Evolutionary conservation across 2,888 invertebrate species (phyloP).

Genomic region (Chorisops tibialis): DNA sequence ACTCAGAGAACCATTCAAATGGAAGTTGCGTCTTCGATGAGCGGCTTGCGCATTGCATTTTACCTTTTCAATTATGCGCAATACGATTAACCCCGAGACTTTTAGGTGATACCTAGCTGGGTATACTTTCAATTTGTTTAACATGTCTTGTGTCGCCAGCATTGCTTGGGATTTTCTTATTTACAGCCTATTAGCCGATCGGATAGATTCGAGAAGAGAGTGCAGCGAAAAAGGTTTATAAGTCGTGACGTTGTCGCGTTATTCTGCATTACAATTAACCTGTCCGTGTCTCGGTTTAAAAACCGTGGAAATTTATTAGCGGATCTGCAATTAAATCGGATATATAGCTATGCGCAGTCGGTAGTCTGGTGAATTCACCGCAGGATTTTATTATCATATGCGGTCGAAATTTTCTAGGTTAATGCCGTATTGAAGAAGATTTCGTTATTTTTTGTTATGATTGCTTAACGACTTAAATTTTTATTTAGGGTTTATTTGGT

Average conservation of each 20-base stretch:
- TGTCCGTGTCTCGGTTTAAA: not conserved
- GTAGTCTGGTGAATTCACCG: no score
- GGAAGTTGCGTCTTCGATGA: not conserved
- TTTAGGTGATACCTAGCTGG: not conserved
- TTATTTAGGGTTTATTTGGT: no score
- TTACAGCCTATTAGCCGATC: not conserved
- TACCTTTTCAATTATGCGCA: not conserved
- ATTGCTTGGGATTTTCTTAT: no score
- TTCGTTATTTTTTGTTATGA: no score
- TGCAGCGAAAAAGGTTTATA: not conserved
- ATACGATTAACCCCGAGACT: not conserved
- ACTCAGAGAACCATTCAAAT: conserved; percentile 6
- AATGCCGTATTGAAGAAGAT: no score
- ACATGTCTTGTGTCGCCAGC: not conserved
- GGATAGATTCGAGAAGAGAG: not conserved
- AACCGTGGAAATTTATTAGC: not conserved
- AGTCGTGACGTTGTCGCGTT: not conserved
- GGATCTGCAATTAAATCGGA: not conserved
- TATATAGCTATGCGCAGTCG: no score
- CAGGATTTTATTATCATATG: no score
- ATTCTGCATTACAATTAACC: not conserved
- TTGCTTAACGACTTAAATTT: no score
- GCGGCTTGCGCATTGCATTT: not conserved
- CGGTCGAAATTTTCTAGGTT: no score
- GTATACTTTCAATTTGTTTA: not conserved